These are phyloP conservation scores for Pandemis corylana DNA, from an alignment of 2,888 invertebrate species.

Conservation along the genomic window DNA sequence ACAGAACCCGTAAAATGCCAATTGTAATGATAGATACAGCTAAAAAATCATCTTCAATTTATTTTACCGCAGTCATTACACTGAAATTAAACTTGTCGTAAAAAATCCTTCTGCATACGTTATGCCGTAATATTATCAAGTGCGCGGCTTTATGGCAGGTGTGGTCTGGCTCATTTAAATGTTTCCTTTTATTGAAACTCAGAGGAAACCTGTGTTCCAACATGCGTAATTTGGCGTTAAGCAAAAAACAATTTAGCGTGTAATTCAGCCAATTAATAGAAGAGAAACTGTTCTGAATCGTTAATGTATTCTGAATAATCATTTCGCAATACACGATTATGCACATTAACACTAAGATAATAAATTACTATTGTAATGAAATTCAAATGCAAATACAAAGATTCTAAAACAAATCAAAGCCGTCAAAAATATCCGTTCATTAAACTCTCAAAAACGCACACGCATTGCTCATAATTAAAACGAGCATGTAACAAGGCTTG, in stretches of 20 bases:
- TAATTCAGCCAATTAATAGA: conserved; percentile 25
- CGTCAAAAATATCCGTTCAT: background rate
- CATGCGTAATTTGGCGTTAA: conserved; percentile 29
- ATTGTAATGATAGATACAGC: background rate
- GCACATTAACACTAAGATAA: background rate
- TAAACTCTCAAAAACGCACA: background rate
- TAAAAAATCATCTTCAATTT: background rate
- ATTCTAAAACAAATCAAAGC: conserved; percentile 4
- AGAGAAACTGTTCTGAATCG: conserved; percentile 34
- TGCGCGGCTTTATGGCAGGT: background rate
- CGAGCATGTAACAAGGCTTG: conserved; percentile 21
- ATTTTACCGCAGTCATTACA: background rate
- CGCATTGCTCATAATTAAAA: conserved; percentile 26
- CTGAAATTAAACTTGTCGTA: conserved; percentile 8
- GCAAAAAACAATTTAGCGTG: conserved; percentile 33
- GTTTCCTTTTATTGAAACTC: conserved; percentile 27
- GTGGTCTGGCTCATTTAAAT: conserved; percentile 12
- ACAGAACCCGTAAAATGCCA: background rate
- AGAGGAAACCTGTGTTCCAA: conserved; percentile 33
- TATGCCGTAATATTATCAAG: conserved; percentile 1
- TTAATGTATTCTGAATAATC: conserved; percentile 38
- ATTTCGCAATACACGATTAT: conserved; percentile 28
- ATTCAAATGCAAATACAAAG: background rate
- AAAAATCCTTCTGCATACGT: background rate
- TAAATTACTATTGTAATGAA: conserved; percentile 14